Conservation (phyloP, 2,113 vertebrate genomes). For the Cryptoleucopteryx plumbea region DNA sequence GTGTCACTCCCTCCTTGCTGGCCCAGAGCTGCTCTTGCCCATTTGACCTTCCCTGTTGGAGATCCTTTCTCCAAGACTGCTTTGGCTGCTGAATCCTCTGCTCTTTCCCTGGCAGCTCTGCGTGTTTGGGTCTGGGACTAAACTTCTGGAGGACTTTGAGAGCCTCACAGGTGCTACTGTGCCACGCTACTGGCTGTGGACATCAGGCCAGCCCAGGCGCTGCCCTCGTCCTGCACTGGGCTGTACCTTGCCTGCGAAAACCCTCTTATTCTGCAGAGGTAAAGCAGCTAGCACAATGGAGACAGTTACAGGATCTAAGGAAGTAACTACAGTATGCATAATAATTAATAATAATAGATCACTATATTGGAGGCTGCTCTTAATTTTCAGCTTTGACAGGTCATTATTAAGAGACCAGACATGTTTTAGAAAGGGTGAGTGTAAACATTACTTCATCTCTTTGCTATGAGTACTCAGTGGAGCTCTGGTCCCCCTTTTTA, state of each 20-base stretch:
- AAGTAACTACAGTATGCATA: background rate
- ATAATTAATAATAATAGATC: background rate
- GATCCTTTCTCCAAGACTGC: background rate
- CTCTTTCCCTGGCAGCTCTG: background rate
- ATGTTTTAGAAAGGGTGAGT: conserved; percentile 29
- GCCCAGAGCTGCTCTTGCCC: background rate
- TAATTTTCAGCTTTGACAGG: conserved; percentile 19
- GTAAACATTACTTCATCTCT: conserved; percentile 62
- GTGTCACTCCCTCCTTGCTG: rapidly evolving
- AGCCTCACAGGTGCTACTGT: background rate
- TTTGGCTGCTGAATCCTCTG: background rate
- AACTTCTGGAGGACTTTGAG: background rate
- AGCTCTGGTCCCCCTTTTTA: background rate
- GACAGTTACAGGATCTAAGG: background rate
- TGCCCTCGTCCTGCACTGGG: rapidly evolving
- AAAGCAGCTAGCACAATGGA: background rate
- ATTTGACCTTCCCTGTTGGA: background rate
- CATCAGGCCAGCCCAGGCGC: background rate
- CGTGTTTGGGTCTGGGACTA: background rate
- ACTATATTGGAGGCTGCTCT: background rate
- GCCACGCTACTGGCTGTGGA: background rate
- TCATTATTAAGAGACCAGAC: conserved; percentile 42
- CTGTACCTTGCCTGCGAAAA: background rate
- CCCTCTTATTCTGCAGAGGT: rapidly evolving
- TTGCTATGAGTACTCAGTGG: conserved; percentile 36